Evolutionary conservation across 2,888 invertebrate species (phyloP).

Genomic region (Hyppa rectilinea): DNA sequence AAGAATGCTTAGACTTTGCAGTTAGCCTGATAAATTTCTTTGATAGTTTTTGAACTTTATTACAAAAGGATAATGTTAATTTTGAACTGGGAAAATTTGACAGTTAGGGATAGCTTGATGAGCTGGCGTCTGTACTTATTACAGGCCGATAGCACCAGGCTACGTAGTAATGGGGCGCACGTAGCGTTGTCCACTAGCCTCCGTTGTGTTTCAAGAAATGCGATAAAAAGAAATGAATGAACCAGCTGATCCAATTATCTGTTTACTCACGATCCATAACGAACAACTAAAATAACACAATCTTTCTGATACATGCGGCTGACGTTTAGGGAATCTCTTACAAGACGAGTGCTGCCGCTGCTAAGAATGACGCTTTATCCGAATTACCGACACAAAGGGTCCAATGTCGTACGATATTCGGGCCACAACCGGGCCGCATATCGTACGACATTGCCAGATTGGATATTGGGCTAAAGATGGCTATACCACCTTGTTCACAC

Average conservation of each 20-base stretch:
- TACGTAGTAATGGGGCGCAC: neutral
- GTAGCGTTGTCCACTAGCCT: neutral
- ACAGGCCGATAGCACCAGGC: neutral
- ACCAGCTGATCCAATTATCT: conserved; percentile 30
- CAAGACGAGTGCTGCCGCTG: conserved; percentile 44
- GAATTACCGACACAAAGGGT: conserved; percentile 46
- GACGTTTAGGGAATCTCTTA: conserved; percentile 40
- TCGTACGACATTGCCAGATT: too few relatives aligned
- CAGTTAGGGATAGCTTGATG: too few relatives aligned
- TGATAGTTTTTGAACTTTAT: too few relatives aligned
- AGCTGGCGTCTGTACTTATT: too few relatives aligned
- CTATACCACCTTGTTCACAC: too few relatives aligned
- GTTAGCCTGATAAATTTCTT: neutral
- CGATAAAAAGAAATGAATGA: conserved; percentile 11
- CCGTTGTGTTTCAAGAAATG: neutral
- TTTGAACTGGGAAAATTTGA: too few relatives aligned
- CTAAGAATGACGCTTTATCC: conserved; percentile 53
- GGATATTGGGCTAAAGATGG: neutral
- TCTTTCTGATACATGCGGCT: neutral
- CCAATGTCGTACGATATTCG: conserved; percentile 57
- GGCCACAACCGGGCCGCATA: conserved; percentile 6
- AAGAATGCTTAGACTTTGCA: neutral
- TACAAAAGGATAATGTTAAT: too few relatives aligned
- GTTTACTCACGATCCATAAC: conserved; percentile 21
- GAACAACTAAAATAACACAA: conserved; percentile 15